Percentiles rank a stretch among this genome's conserved stretches.
These are phyloP conservation scores for Crotalus tigris DNA, from an alignment of 2,113 vertebrate genomes.

Conservation along the genomic window DNA sequence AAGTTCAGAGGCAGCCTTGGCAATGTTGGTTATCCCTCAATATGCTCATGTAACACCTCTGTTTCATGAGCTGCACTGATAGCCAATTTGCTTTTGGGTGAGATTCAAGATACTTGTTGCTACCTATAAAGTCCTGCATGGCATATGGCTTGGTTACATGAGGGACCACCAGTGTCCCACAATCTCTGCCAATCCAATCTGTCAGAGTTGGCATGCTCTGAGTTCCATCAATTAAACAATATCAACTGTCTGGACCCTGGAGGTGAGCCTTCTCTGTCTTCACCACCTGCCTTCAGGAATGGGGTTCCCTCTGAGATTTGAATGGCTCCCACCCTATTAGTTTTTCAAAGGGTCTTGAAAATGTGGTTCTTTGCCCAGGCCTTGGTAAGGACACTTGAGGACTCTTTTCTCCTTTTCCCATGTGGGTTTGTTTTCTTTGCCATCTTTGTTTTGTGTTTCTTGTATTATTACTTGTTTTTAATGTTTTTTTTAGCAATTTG, in stretches of 20 bases:
- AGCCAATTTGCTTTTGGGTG: not conserved
- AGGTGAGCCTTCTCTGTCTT: not conserved
- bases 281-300: not conserved
- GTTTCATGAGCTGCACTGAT: not conserved
- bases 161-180: not conserved
- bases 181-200: not conserved
- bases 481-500: not conserved
- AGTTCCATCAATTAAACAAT: not conserved
- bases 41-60: not conserved
- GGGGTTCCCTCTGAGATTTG: not conserved
- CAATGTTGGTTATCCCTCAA: not conserved
- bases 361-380: not conserved
- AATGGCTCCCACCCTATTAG: not conserved
- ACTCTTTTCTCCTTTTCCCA: not conserved
- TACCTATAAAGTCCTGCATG: not conserved
- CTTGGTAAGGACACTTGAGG: not conserved
- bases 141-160: not conserved
- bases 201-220: not conserved
- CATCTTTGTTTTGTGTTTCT: not conserved
- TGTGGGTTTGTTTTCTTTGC: not conserved
- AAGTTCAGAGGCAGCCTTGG: not conserved
- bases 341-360: not conserved
- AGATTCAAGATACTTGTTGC: not conserved
- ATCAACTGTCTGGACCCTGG: not conserved
- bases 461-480: not conserved